A percentile compares a stretch with the other conserved stretches of the same genome.
Evolutionary conservation across 2,888 invertebrate genomes (phyloP).

Genomic region (Sturmia bella): DNA sequence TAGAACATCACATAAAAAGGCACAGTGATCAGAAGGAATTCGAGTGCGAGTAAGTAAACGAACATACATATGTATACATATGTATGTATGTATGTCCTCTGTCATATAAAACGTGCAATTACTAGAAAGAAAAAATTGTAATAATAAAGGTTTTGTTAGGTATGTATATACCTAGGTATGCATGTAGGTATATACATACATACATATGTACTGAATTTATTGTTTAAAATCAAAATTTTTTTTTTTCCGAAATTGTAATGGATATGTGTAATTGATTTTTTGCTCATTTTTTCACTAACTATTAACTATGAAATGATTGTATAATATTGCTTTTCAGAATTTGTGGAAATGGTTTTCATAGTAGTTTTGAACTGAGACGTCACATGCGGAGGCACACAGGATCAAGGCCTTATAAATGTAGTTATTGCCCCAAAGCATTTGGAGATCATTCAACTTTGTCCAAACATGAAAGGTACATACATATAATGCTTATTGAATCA

Average conservation of each 20-base stretch:
- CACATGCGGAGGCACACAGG: slow-evolving; percentile 81
- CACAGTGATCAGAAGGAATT: slow-evolving; percentile 80
- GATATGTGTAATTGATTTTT: no score
- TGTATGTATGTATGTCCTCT: no score
- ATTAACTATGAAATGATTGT: neutral
- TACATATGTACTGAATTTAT: no score
- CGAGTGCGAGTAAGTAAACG: slow-evolving; percentile 79
- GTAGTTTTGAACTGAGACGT: slow-evolving; percentile 80
- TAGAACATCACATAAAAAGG: slow-evolving; percentile 80
- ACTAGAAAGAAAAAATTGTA: no score
- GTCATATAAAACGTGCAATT: no score
- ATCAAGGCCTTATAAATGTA: slow-evolving; percentile 79
- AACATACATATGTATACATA: neutral
- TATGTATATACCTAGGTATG: no score
- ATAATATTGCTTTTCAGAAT: slow-evolving; percentile 73
- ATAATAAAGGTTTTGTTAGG: no score
- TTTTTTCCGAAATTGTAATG: no score
- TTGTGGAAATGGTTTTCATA: slow-evolving; percentile 79
- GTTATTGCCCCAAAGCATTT: slow-evolving; percentile 79
- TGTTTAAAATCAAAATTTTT: no score
- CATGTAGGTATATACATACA: no score
- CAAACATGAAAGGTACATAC: slow-evolving; percentile 80
- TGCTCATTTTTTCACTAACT: no score
- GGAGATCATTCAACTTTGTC: slow-evolving; percentile 80
- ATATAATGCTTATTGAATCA: no score